Evolutionary conservation across 2,888 invertebrate genomes (phyloP).

Genomic region (Dexiosoma caninum): DNA sequence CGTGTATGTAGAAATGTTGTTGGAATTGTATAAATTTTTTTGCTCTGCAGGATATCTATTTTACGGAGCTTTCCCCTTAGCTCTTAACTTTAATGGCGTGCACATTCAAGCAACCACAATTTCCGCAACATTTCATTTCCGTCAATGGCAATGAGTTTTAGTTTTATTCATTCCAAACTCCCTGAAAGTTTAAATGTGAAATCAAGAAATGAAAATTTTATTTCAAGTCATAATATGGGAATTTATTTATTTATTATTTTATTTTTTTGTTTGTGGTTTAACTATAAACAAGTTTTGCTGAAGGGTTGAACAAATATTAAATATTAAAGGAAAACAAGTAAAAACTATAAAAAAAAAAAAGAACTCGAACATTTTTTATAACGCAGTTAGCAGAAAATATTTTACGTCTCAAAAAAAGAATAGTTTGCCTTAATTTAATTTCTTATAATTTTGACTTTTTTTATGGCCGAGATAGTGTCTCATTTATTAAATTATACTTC

Average conservation of each 20-base stretch:
- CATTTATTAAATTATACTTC: too few relatives aligned
- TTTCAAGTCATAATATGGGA: neutral
- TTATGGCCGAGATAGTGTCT: too few relatives aligned
- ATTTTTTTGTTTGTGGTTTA: neutral
- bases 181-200: slow-evolving; percentile 17
- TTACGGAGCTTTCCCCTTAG: neutral
- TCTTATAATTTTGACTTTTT: too few relatives aligned
- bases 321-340: neutral
- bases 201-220: slow-evolving; percentile 1
- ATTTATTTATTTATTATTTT: too few relatives aligned
- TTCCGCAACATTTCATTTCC: slow-evolving; percentile 63
- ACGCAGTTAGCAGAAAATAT: too few relatives aligned
- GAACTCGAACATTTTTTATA: too few relatives aligned
- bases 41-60: neutral
- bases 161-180: neutral
- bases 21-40: too few relatives aligned
- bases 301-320: neutral
- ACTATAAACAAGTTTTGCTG: neutral
- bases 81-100: neutral
- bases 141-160: slow-evolving; percentile 52
- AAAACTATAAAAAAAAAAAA: too few relatives aligned
- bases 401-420: too few relatives aligned
- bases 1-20: too few relatives aligned
- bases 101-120: slow-evolving; percentile 44
- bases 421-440: too few relatives aligned